Conservation (phyloP, 2,113 vertebrate genomes). For the Melanerpes formicivorus region DNA sequence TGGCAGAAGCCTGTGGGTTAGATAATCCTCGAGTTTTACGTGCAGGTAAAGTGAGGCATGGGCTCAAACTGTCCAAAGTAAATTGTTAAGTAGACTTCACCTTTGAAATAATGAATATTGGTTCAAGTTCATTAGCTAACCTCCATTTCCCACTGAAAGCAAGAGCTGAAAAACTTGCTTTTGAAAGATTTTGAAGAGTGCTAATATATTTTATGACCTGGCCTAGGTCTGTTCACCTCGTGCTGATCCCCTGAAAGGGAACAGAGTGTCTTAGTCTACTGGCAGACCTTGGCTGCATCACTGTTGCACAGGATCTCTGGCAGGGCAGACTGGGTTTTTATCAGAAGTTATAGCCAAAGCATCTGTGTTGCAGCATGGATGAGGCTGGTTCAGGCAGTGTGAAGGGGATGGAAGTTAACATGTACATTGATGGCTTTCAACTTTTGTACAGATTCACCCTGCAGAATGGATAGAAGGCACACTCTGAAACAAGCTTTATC, state of each 20-base stretch:
- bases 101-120: not conserved
- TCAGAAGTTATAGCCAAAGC: rapidly evolving
- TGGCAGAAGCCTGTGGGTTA: not conserved
- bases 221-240: not conserved
- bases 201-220: rapidly evolving
- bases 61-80: not conserved
- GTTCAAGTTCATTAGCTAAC: not conserved
- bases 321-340: not conserved
- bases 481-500: not conserved
- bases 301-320: not conserved
- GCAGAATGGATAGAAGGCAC: not conserved
- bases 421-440: not conserved
- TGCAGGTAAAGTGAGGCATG: not conserved
- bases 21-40: not conserved
- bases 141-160: not conserved
- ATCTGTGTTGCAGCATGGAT: rapidly evolving
- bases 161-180: not conserved
- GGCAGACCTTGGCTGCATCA: not conserved
- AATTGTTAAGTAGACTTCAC: not conserved
- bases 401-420: rapidly evolving
- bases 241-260: not conserved
- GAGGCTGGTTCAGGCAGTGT: not conserved
- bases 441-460: not conserved
- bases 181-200: not conserved
- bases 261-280: not conserved